phyloP scores from a whole-genome alignment of 2,113 vertebrate species.

The Columba livia region DNA sequence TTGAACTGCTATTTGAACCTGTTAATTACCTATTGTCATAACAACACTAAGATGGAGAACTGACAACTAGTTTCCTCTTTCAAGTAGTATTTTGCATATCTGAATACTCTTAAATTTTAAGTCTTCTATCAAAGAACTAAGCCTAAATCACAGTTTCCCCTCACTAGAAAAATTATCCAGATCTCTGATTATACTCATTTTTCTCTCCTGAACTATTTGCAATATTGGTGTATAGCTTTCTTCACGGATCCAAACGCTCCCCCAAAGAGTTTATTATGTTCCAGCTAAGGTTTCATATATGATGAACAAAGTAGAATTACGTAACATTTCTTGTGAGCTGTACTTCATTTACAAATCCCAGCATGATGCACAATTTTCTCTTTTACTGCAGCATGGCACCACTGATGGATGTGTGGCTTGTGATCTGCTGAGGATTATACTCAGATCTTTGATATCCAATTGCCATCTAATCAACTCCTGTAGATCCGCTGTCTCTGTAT shows the following conservation, averaged over 20 bases:
- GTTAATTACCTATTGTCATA: not conserved
- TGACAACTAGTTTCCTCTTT: not conserved
- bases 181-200: not conserved
- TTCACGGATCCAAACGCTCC: not conserved
- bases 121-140: not conserved
- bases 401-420: not conserved
- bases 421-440: slow-evolving; percentile 13
- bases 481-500: not conserved
- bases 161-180: not conserved
- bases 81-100: not conserved
- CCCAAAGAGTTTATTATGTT: not conserved
- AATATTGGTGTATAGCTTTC: not conserved
- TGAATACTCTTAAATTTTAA: not conserved
- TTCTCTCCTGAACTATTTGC: not conserved
- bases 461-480: not conserved
- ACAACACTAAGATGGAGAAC: not conserved
- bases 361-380: not conserved
- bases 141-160: not conserved
- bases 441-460: not conserved
- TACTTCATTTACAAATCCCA: slow-evolving; percentile 1
- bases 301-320: not conserved
- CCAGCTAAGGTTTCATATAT: not conserved
- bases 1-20: not conserved
- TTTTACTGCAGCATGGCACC: not conserved
- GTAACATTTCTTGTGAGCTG: not conserved